Base-by-base conservation (phyloP, 1,140 invertebrate species). In the Drosophila teissieri region DNA sequence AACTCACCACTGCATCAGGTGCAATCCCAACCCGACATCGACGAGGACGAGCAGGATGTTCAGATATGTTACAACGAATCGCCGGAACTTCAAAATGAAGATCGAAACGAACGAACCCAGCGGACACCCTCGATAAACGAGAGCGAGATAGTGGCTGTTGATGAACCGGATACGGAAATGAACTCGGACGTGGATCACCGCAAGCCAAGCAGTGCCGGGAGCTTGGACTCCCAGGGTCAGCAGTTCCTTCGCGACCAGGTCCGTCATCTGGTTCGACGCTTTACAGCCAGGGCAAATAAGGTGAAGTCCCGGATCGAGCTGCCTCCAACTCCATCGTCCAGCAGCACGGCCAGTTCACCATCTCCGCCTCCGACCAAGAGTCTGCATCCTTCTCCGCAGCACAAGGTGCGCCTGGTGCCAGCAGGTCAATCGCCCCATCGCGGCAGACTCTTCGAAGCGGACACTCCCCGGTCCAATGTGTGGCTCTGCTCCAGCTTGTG, bases 301-400 rank as follows among this genome's bases (percentile, higher is more conserved):
- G 93, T 94, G 0, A 93, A 94, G 77, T 92, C 93, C 39, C 91
- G 94, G 40, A 92, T 95, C 10, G 94, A 94, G 54, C 90, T 94
- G 34, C 95, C 95, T 0, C 94, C 94, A 7, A 95, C 95, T 5
- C 94, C 95, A 1, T 95, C 95, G 2, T 94, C 94, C 7, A 92
- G 93, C 46, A 86, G 77, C 42, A 68, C 64, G 19, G 92, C 93
- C 62, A 93, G 93, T 62, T 84, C 90, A 1, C 91, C 90, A 49
- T 81, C 90, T 14, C 86, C 89, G 2, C 85, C 82, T 17, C 73
- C 75, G 6, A 60, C 73, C 34, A 84, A 90, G 63, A 88, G 80
- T 8, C 44, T 86, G 57, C 90, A 86, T 61, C 84, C 84, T 0
- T 77, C 79, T 17, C 84, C 85, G 3, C 69, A 73, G 51, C 72